Evolutionary conservation across 2,888 invertebrate species (phyloP), one percentile per base, ranked within the genome.

Genomic region (Alsophila aescularia): DNA sequence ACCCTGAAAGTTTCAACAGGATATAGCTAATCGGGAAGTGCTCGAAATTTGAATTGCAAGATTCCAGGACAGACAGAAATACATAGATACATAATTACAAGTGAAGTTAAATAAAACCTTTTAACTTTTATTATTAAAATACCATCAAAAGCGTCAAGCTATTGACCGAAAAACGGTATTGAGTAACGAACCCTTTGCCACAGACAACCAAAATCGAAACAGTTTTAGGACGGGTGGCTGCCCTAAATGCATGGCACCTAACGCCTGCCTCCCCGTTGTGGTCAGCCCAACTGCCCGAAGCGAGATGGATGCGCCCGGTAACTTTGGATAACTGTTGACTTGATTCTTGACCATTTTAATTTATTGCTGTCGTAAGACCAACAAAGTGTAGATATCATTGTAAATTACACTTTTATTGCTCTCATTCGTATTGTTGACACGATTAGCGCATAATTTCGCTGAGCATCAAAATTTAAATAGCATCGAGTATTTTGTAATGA

Each of bases 271-370:
- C 37, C 16, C 37, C 16, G 43, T 47, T 43, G 52, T 34, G 57
- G 52, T 45, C 31, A 27, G 35, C 47, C 56, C 47, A 58, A 49
- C 60, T 62, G 62, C 61, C 60, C 61, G 58, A 59, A 60, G 52
- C 47, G 54, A 53, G 44, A 63, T 65, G 53, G 58, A 62, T 60
- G 63, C 43, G 64, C 32, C 31, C 27, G 48, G 60, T 57, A 50
- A 58, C 51, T 60, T 64, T 71, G 69, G 64, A 61, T 61, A 62
- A 58, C 58, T 54, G 48, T 67, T 57, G 51, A 55, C 47, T 70
- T 35, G 10, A 60, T 50, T 7, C 2, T 8, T 18, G 5, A 3
- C 27, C 51, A 58, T 58, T 43, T 54, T 55, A 58, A 42, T 59
- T 13, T 31, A 58, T 52, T 43, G 7, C n/a, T n/a, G n/a, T n/a